Conservation (phyloP, 2,113 vertebrate species). For the Pelodiscus sinensis region DNA sequence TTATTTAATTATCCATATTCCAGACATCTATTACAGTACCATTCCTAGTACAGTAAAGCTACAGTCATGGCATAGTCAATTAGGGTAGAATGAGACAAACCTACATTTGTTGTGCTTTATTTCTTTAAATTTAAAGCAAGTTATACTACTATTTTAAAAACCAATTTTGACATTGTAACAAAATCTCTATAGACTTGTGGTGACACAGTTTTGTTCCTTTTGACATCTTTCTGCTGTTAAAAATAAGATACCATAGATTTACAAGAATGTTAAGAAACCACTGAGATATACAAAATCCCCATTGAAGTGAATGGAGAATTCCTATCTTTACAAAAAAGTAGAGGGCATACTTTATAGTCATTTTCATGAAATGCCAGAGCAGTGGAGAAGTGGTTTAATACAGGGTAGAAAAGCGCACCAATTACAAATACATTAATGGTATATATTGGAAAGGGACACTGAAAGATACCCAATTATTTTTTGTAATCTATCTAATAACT, state of each 20-base stretch:
- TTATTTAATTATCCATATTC: background rate
- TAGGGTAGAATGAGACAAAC: background rate
- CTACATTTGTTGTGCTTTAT: background rate
- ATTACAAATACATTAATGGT: background rate
- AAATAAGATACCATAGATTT: background rate
- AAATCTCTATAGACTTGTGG: background rate
- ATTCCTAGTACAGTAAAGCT: background rate
- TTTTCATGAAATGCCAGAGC: background rate
- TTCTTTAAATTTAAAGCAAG: background rate
- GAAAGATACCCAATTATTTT: background rate
- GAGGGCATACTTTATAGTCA: background rate
- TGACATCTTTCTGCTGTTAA: background rate
- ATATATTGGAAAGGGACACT: background rate
- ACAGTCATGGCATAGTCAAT: fast-evolving
- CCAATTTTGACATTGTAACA: background rate
- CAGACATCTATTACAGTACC: background rate
- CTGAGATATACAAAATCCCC: background rate
- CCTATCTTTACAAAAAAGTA: background rate
- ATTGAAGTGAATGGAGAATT: background rate
- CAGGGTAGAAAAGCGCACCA: background rate
- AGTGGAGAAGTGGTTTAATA: background rate
- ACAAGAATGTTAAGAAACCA: constrained; percentile 3
- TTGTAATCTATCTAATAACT: background rate
- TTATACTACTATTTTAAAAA: too few species aligned
- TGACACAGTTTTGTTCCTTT: background rate